phyloP scores from a whole-genome alignment of 1,140 invertebrate genomes.

The Scaptomyza pallida region DNA sequence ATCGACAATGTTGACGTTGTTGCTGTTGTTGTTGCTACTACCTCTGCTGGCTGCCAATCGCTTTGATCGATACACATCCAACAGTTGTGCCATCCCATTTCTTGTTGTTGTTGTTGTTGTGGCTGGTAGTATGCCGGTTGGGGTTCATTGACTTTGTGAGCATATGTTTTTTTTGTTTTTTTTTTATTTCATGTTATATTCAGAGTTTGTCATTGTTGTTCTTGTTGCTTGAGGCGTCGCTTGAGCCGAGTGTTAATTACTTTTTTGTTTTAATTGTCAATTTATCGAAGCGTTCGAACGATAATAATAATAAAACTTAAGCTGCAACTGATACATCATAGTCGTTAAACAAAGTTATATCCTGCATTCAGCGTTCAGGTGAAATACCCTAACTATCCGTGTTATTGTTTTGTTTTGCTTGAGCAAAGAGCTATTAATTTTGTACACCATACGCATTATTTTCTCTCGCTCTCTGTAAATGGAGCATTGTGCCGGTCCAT shows the following conservation, averaged over 20 bases:
- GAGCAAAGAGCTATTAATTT: too few species aligned
- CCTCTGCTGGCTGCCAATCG: constrained; percentile 11
- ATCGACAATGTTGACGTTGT: background rate
- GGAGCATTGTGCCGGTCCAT: too few species aligned
- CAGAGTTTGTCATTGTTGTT: constrained; percentile 8
- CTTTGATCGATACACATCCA: constrained; percentile 62
- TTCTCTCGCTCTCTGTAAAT: too few species aligned
- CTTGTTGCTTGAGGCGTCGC: constrained; percentile 36
- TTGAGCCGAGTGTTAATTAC: constrained; percentile 65
- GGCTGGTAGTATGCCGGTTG: constrained; percentile 30
- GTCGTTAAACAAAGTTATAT: too few species aligned
- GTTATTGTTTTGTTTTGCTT: too few species aligned
- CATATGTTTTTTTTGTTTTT: constrained; percentile 52
- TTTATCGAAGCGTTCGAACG: constrained; percentile 50
- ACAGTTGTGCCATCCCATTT: constrained; percentile 39
- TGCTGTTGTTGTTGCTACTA: too few species aligned
- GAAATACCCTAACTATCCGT: too few species aligned
- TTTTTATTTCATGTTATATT: constrained; percentile 46
- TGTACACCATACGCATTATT: too few species aligned
- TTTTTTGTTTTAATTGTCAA: constrained; percentile 78
- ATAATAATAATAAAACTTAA: background rate
- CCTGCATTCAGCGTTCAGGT: too few species aligned
- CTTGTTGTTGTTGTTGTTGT: background rate
- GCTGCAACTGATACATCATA: background rate
- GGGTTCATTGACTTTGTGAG: constrained; percentile 69